Base-by-base conservation (phyloP, 2,797 vertebrate genomes). In the Dallia pectoralis region DNA sequence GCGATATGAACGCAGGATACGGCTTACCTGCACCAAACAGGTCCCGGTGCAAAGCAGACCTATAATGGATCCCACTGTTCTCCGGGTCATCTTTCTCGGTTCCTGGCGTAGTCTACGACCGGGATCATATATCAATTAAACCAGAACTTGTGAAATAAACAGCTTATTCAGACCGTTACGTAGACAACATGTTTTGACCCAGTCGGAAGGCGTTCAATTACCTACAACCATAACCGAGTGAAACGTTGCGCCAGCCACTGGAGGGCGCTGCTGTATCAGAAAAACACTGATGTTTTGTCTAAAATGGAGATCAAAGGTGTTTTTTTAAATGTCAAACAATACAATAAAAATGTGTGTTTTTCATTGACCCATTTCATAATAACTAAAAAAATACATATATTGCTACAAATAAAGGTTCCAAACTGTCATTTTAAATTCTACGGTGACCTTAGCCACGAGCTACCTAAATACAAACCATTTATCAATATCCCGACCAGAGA, bases 1-100 rank as follows among this genome's bases (percentile, higher is more conserved):
- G 84, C 75, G 49, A 27, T 25, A 19, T 8, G 75, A 69, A 75
- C 77, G 72, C 65, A 25, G 67, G 67, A 67, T 27, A n/a, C 59
- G 78, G 85, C 93, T 93, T 92, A 95, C 93, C 93, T 95, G 91
- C 79, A 90, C 93, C 82, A 94, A 82, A 89, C 89, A 91, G 63
- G 91, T 87, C 89, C 90, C 92, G 73, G 92, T 88, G 85, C 85
- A 93, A 78, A 95, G 91, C 73, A 93, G 86, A 78, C 86, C 92
- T 89, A 93, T 87, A 89, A 93, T 81, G 88, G 91, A 90, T 89
- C 91, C 91, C 91, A 93, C 87, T 72, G 88, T 84, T 91, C 91
- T 93, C 88, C 90, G 92, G 73, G 87, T 88, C 93, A 95, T 94
- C 87, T 88, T 89, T 88, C 91, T 84, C 88, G 90, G 88, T 89